Evolutionary conservation across 2,888 invertebrate genomes (phyloP).

Genomic region (Ormia ochracea): DNA sequence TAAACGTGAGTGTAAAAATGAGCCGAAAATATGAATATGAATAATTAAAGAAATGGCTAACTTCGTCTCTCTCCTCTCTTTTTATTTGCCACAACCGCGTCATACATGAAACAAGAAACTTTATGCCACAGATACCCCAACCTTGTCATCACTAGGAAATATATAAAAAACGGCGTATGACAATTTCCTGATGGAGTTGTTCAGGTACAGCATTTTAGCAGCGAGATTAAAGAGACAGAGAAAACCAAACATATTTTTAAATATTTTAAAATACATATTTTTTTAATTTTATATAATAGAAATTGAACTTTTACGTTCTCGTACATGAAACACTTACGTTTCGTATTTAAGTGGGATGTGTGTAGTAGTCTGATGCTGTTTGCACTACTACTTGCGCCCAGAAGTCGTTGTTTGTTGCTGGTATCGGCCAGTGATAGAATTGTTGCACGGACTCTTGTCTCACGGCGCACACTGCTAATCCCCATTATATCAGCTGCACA

Average conservation of each 20-base stretch:
- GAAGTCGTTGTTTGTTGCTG: conserved; percentile 75
- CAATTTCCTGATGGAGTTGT: conserved; percentile 11
- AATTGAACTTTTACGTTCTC: too few species aligned
- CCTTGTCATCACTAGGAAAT: conserved; percentile 48
- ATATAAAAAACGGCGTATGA: conserved; percentile 42
- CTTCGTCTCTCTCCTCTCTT: not conserved
- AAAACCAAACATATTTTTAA: not conserved
- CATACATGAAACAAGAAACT: not conserved
- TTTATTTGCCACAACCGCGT: not conserved
- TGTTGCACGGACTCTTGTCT: conserved; percentile 71
- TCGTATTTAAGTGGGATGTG: conserved; percentile 13
- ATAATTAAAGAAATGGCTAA: conserved; percentile 39
- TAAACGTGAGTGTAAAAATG: not conserved
- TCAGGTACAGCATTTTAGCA: not conserved
- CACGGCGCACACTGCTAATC: conserved; percentile 70
- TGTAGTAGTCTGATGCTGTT: conserved; percentile 7
- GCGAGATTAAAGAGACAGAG: not conserved
- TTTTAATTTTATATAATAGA: not conserved
- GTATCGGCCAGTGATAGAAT: conserved; percentile 74
- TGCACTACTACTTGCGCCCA: conserved; percentile 65
- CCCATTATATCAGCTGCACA: conserved; percentile 74
- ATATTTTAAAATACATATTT: not conserved
- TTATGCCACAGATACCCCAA: conserved; percentile 46
- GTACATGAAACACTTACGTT: conserved; percentile 40
- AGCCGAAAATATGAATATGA: too few species aligned